Percentiles rank a stretch among this genome's conserved stretches.
These are phyloP conservation scores for Condylostylus longicornis DNA, from an alignment of 1,140 invertebrate species.

Conservation along the genomic window DNA sequence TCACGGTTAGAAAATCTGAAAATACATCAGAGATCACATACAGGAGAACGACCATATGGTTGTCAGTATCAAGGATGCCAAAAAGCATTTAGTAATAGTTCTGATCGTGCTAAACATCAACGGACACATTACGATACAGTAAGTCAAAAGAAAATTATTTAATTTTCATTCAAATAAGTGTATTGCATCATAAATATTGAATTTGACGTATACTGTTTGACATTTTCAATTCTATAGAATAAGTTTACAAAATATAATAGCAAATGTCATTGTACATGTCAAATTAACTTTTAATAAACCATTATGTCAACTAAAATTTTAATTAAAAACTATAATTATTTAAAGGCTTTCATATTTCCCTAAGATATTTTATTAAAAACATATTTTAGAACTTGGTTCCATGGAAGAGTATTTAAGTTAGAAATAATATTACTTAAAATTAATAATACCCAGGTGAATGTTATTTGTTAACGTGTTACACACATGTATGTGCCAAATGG, in stretches of 20 bases:
- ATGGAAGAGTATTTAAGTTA: too few species aligned
- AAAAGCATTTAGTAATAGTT: conserved; percentile 94
- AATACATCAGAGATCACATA: conserved; percentile 90
- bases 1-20: conserved; percentile 89
- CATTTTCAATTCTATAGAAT: conserved; percentile 2
- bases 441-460: too few species aligned
- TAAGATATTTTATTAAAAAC: too few species aligned
- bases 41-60: conserved; percentile 72
- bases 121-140: conserved; percentile 91
- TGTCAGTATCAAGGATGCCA: conserved; percentile 72
- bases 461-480: too few species aligned
- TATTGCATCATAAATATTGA: neutral
- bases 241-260: conserved; percentile 1
- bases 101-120: conserved; percentile 92
- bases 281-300: neutral
- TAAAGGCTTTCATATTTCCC: too few species aligned
- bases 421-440: too few species aligned
- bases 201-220: neutral
- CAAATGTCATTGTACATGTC: neutral
- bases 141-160: conserved; percentile 28
- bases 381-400: too few species aligned
- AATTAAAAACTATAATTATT: too few species aligned
- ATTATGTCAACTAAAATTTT: too few species aligned
- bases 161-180: neutral
- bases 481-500: too few species aligned